phyloP scores from a whole-genome alignment of 2,113 vertebrate genomes.

The Cochlearius cochlearius region DNA sequence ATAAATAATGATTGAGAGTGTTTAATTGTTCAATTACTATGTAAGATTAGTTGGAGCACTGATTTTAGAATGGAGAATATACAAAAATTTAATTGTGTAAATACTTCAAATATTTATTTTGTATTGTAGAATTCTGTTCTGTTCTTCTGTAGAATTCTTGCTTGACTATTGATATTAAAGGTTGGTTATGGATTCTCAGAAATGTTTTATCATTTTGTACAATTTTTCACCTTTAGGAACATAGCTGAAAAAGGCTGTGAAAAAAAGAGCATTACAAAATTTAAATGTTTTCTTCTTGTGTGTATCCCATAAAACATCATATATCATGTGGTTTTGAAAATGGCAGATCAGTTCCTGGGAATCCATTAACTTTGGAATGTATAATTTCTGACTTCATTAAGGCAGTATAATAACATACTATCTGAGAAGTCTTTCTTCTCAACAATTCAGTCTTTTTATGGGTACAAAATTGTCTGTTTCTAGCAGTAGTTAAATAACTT shows the following conservation, averaged over 20 bases:
- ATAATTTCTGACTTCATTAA: background rate
- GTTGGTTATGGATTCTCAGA: background rate
- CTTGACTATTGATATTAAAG: background rate
- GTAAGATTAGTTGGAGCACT: background rate
- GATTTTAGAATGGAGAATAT: background rate
- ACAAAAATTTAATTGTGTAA: background rate
- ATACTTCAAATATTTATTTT: background rate
- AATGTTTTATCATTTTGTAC: background rate
- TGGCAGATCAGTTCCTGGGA: background rate
- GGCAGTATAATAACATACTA: background rate
- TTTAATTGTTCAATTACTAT: background rate
- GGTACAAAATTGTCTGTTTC: background rate
- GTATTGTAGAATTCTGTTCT: background rate
- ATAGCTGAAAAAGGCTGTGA: background rate
- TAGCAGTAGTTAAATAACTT: background rate
- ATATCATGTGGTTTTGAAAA: background rate
- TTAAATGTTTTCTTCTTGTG: background rate
- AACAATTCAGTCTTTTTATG: background rate
- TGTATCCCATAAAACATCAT: background rate
- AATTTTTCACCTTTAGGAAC: background rate
- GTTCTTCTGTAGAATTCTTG: background rate
- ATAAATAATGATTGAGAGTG: background rate
- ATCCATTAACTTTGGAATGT: background rate
- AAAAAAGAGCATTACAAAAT: background rate
- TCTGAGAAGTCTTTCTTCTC: background rate